Conservation (phyloP, 2,797 vertebrate species). For the Microctenopoma lineatum region DNA sequence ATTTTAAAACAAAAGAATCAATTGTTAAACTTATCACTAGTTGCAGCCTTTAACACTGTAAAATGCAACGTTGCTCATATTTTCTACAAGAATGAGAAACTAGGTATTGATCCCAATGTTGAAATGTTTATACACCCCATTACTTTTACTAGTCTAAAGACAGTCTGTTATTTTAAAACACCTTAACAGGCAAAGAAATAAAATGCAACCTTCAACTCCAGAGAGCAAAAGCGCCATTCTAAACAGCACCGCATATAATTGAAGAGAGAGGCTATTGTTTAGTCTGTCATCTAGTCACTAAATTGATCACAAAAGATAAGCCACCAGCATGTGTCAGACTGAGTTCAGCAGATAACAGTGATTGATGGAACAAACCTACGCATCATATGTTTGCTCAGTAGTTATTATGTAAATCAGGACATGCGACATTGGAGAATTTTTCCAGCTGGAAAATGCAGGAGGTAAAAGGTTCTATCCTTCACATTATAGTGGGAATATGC, state of each 20-base stretch:
- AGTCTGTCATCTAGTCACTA: conserved; percentile 19
- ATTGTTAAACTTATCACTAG: not conserved
- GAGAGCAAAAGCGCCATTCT: not conserved
- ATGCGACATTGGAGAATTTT: not conserved
- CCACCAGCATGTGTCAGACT: conserved; percentile 27
- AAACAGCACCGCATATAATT: not conserved
- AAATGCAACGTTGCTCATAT: not conserved
- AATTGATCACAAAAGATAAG: conserved; percentile 31
- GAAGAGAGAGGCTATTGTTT: conserved; percentile 11
- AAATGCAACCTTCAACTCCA: not conserved
- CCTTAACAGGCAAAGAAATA: not conserved
- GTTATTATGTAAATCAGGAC: conserved; percentile 16
- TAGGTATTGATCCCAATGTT: not conserved
- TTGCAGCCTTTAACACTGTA: not conserved
- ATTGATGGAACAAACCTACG: conserved; percentile 17
- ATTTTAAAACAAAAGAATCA: not conserved
- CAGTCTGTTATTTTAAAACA: not conserved
- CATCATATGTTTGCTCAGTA: not conserved
- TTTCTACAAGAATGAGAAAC: not conserved
- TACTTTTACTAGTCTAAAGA: not conserved
- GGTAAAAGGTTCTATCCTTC: not conserved
- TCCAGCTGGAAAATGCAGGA: not conserved
- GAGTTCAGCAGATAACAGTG: conserved; percentile 22
- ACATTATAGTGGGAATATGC: not conserved
- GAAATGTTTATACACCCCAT: not conserved